phyloP scores from a whole-genome alignment of 2,797 vertebrate species.

The Hydrocynus forskahlii region DNA sequence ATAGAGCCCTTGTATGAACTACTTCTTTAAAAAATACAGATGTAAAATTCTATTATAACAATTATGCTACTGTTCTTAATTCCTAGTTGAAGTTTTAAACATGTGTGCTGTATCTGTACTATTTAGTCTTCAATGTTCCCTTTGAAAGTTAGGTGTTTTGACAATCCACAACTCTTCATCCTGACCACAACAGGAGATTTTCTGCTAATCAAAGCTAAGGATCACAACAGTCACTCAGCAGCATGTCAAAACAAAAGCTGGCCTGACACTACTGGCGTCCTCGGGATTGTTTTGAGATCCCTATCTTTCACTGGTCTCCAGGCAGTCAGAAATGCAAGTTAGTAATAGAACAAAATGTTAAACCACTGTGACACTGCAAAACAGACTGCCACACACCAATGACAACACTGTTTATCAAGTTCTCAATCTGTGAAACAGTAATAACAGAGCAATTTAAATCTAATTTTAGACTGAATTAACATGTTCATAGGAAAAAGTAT shows the following conservation, averaged over 20 bases:
- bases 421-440: not conserved
- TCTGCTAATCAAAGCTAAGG: not conserved
- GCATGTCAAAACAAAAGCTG: not conserved
- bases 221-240: not conserved
- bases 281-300: not conserved
- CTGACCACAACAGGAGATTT: not conserved
- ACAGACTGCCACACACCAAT: not conserved
- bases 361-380: not conserved
- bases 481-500: not conserved
- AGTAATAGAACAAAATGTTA: constrained; percentile 7
- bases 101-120: not conserved
- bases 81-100: not conserved
- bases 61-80: too few relatives aligned
- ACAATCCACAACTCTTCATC: not conserved
- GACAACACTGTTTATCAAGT: not conserved
- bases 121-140: not conserved
- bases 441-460: too few relatives aligned
- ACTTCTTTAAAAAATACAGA: too few relatives aligned
- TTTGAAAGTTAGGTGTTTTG: not conserved
- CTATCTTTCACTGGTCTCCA: not conserved
- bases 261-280: not conserved
- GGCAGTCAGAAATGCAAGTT: not conserved
- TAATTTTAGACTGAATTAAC: not conserved
- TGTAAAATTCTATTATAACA: too few relatives aligned
- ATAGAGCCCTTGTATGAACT: not conserved